These are phyloP conservation scores for Hybos culiciformis DNA, from an alignment of 2,888 invertebrate species.

Conservation along the genomic window DNA sequence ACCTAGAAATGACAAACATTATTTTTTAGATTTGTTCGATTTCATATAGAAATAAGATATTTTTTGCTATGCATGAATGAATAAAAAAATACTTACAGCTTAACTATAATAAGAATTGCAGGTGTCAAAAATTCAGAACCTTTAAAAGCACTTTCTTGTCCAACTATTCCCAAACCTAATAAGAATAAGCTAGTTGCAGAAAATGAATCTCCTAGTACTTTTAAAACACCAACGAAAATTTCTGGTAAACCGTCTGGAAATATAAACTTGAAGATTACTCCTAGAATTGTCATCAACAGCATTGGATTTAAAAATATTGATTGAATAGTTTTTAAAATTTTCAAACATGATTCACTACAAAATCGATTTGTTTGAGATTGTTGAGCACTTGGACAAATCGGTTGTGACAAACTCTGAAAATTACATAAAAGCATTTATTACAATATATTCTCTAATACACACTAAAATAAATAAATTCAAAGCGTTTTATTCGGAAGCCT, in stretches of 20 bases:
- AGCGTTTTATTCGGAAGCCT: neutral
- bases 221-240: conserved; percentile 58
- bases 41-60: too few species aligned
- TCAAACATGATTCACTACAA: conserved; percentile 23
- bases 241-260: conserved; percentile 67
- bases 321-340: conserved; percentile 40
- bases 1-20: conserved; percentile 38
- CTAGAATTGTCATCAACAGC: conserved; percentile 83
- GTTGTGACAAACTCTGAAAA: conserved; percentile 18
- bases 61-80: too few species aligned
- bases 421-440: neutral
- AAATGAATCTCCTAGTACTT: conserved; percentile 76
- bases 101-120: conserved; percentile 75
- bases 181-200: conserved; percentile 83
- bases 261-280: conserved; percentile 68
- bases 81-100: conserved; percentile 50
- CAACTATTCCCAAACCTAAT: conserved; percentile 84
- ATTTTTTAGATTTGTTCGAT: too few species aligned
- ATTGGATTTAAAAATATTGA: conserved; percentile 79
- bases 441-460: too few species aligned
- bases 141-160: conserved; percentile 64
- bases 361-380: conserved; percentile 23
- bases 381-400: conserved; percentile 28
- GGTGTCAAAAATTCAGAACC: conserved; percentile 71
- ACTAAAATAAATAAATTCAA: too few species aligned